A percentile compares a stretch with the other conserved stretches of the same genome.
These are phyloP conservation scores for Conopomorpha cramerella DNA, from an alignment of 1,140 invertebrate genomes.

Conservation along the genomic window DNA sequence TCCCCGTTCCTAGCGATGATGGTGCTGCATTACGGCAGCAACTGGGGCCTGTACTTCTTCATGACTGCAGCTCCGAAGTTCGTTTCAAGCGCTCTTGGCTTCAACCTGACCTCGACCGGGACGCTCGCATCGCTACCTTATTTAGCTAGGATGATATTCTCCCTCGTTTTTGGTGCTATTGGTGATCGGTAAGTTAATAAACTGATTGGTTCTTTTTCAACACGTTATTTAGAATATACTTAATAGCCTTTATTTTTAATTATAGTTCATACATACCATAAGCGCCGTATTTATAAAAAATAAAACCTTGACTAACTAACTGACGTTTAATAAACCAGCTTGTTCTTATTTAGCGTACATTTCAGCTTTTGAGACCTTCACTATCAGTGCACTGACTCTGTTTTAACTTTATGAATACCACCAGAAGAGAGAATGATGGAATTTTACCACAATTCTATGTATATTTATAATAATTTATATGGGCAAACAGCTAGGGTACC, in stretches of 20 bases:
- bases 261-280: too few species aligned
- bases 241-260: not conserved
- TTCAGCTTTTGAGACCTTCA: too few species aligned
- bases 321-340: too few species aligned
- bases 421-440: too few species aligned
- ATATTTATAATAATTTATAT: too few species aligned
- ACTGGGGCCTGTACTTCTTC: constrained; percentile 81
- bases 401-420: too few species aligned
- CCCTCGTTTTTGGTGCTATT: constrained; percentile 69
- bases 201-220: constrained; percentile 4
- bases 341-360: too few species aligned
- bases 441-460: too few species aligned
- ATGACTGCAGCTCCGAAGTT: constrained; percentile 89
- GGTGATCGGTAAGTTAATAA: constrained; percentile 67
- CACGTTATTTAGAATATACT: not conserved
- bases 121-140: constrained; percentile 71
- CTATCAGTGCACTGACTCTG: too few species aligned
- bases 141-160: constrained; percentile 67
- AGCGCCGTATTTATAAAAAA: too few species aligned
- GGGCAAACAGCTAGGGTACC: too few species aligned
- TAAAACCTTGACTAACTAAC: too few species aligned
- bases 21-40: constrained; percentile 73
- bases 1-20: constrained; percentile 71
- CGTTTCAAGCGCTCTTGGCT: constrained; percentile 81
- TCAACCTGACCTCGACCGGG: constrained; percentile 76